phyloP scores from a whole-genome alignment of 2,888 invertebrate species.

The Aleiodes testaceus region DNA sequence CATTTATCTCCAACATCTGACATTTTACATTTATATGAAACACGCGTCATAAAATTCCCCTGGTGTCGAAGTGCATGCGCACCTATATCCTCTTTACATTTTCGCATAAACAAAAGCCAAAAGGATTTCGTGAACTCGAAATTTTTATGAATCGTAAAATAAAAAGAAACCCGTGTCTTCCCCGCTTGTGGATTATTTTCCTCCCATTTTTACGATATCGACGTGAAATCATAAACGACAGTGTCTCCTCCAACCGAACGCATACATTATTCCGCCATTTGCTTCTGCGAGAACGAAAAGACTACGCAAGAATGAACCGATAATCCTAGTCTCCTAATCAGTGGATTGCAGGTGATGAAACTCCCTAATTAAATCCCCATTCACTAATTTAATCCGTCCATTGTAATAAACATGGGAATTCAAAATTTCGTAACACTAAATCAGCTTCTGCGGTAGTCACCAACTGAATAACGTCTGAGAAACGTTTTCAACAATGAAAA shows the following conservation, averaged over 20 bases:
- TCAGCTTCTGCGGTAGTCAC: slow-evolving; percentile 9
- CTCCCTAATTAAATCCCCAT: not conserved
- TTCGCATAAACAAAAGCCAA: slow-evolving; percentile 32
- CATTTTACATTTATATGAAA: slow-evolving; percentile 58
- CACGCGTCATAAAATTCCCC: slow-evolving; percentile 54
- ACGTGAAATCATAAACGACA: too few species aligned
- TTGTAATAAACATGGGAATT: slow-evolving; percentile 1
- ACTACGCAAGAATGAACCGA: too few species aligned
- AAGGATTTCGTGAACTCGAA: slow-evolving; percentile 28
- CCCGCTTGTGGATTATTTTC: not conserved
- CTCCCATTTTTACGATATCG: not conserved
- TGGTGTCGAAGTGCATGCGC: slow-evolving; percentile 25
- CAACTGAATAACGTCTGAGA: slow-evolving; percentile 25
- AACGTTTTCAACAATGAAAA: not conserved
- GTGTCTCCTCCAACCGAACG: too few species aligned
- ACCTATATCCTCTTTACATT: not conserved
- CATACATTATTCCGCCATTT: too few species aligned
- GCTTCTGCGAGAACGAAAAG: too few species aligned
- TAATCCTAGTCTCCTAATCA: too few species aligned
- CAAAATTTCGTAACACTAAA: not conserved
- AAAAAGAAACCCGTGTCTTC: slow-evolving; percentile 14
- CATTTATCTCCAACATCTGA: slow-evolving; percentile 45
- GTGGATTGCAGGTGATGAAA: too few species aligned
- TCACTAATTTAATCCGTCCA: not conserved
- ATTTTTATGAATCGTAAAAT: slow-evolving; percentile 17